Percentiles rank a stretch among this genome's conserved stretches.
phyloP scores from a whole-genome alignment of 92 coral and sea anemone genomes.

The Palythoa grandis region DNA sequence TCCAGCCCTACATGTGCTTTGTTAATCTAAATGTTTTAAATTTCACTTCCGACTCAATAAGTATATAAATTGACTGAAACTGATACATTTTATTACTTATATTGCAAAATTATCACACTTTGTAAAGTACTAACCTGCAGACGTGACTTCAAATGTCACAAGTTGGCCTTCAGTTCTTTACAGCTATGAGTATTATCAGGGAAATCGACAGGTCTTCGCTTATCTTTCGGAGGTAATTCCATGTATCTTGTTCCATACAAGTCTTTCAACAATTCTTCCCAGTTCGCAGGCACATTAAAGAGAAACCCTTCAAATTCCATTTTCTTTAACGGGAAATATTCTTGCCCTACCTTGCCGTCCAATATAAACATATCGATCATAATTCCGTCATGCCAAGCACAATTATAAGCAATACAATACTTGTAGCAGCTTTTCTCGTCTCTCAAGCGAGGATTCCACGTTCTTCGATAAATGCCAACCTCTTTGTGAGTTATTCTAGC shows the following conservation, averaged over 20 bases:
- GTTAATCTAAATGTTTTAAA: too few relatives aligned
- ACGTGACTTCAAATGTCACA: too few relatives aligned
- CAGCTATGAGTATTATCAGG: conserved; percentile 71
- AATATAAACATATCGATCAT: conserved; percentile 74
- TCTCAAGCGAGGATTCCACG: conserved; percentile 75
- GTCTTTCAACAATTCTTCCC: conserved; percentile 48
- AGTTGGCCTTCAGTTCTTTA: conserved; percentile 45
- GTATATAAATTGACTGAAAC: too few relatives aligned
- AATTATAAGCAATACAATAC: conserved; percentile 60
- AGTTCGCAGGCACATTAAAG: conserved; percentile 67
- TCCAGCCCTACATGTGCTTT: too few relatives aligned
- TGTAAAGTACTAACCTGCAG: too few relatives aligned
- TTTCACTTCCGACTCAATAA: too few relatives aligned
- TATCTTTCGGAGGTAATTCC: conserved; percentile 53
- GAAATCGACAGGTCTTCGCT: conserved; percentile 40
- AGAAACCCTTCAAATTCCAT: conserved; percentile 75
- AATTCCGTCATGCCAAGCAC: conserved; percentile 81
- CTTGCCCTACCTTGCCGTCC: conserved; percentile 8
- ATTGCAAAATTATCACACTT: too few relatives aligned
- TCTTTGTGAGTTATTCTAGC: conserved; percentile 32
- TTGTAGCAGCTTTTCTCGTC: conserved; percentile 76
- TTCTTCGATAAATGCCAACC: conserved; percentile 63
- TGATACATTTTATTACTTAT: too few relatives aligned
- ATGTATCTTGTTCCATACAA: conserved; percentile 52
- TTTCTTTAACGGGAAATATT: conserved; percentile 62